Evolutionary conservation across 2,113 vertebrate genomes (phyloP), one percentile per base, ranked within the genome.

Genomic region (Columba livia): DNA sequence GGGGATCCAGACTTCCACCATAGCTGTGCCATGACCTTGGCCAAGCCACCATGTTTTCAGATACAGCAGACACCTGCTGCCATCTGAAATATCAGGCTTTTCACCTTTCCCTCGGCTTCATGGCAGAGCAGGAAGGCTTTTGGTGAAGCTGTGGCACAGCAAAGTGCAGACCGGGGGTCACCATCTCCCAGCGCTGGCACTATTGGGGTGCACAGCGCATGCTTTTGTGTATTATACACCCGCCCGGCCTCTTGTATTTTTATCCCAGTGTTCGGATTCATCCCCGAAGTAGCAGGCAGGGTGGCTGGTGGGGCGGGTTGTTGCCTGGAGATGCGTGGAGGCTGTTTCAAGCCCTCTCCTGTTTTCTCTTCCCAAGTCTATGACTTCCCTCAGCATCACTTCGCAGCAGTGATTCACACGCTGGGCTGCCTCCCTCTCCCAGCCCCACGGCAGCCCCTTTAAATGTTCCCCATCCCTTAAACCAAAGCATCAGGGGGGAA

Each of bases 321-420:
- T 95, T 93, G 93, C 85, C 84, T 96, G 80, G 96, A 95, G 93
- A 92, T 96, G 72, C 21, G 83, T 65, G 88, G 90, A 90, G 89
- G 92, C 91, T 94, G 90, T 61, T 95, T 38, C 82, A 7, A 95
- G 25, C 85, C 85, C 88, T 92, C 88, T 92, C 94, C 67, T 67
- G 70, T 56, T 85, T 91, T 89, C 51, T 79, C 23, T 75, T 92
- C 77, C 84, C 75, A 13, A 94, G 85, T 87, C 91, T 79, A 92
- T 47, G 94, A 88, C 90, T 87, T 83, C 60, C 54, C 79, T 69
- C 79, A 17, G 95, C 91, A 88, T 85, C 91, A 36, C 89, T 94
- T 79, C 5, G 9, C 79, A 24, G 69, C 78, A 3, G 54, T 79
- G 58, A 87, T 87, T 92, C 90, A 82, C 12, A 4, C 29, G 2